phyloP scores from a whole-genome alignment of 2,888 invertebrate genomes.

The Gymnoscelis rufifasciata region DNA sequence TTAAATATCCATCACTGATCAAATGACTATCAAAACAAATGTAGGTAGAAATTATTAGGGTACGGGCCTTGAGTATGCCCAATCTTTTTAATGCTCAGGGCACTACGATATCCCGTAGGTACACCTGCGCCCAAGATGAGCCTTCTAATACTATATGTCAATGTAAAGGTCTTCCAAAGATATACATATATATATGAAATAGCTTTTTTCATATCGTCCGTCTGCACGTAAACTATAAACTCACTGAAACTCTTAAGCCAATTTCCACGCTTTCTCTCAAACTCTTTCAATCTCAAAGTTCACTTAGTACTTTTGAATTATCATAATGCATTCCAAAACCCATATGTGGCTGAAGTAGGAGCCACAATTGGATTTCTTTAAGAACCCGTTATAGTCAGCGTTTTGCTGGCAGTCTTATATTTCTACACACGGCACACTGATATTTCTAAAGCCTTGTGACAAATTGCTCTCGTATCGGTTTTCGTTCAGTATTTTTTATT shows the following conservation, averaged over 20 bases:
- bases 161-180: too few species aligned
- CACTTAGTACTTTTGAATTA: conserved; percentile 15
- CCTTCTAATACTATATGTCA: too few species aligned
- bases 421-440: too few species aligned
- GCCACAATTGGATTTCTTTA: conserved; percentile 1
- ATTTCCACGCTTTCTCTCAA: conserved; percentile 25
- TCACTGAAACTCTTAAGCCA: conserved; percentile 12
- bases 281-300: conserved; percentile 15
- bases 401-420: conserved; percentile 11
- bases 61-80: too few species aligned
- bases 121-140: too few species aligned
- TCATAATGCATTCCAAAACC: conserved; percentile 17
- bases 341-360: conserved; percentile 12
- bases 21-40: too few species aligned
- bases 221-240: conserved; percentile 13
- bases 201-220: too few species aligned
- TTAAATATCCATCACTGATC: too few species aligned
- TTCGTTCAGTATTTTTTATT: conserved; percentile 43
- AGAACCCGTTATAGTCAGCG: conserved; percentile 16
- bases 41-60: too few species aligned
- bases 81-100: too few species aligned
- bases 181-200: too few species aligned
- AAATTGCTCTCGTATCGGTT: conserved; percentile 47
- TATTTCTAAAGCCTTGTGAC: conserved; percentile 42
- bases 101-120: too few species aligned